These are phyloP conservation scores for Cotesia typhae DNA, from an alignment of 1,140 invertebrate species.

Conservation along the genomic window DNA sequence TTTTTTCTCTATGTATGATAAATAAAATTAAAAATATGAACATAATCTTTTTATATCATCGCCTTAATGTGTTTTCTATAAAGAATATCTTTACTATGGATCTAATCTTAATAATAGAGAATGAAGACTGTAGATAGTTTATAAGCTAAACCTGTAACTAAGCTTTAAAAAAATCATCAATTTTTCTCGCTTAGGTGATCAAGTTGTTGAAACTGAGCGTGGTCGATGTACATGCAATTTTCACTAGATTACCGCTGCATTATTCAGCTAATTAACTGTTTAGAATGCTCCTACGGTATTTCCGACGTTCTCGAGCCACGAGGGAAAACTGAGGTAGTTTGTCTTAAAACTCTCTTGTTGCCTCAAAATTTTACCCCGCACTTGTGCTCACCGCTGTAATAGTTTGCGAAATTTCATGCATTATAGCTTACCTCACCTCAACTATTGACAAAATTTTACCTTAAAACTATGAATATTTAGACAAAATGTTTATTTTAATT, in stretches of 20 bases:
- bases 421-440: too few species aligned
- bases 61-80: too few species aligned
- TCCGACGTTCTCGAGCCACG: conserved; percentile 27
- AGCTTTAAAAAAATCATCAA: too few species aligned
- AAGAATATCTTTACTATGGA: too few species aligned
- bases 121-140: too few species aligned
- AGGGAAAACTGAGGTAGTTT: conserved; percentile 30
- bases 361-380: not conserved
- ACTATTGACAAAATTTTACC: not conserved
- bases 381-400: not conserved
- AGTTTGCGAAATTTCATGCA: not conserved
- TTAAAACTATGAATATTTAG: too few species aligned
- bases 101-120: too few species aligned
- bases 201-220: conserved; percentile 21
- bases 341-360: conserved; percentile 32
- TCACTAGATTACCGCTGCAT: conserved; percentile 62
- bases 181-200: conserved; percentile 4
- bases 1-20: too few species aligned
- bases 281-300: conserved; percentile 44
- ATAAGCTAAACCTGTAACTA: too few species aligned
- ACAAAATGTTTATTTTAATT: not conserved
- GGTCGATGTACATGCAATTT: conserved; percentile 57
- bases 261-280: conserved; percentile 62
- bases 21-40: too few species aligned
- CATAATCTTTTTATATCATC: too few species aligned